Percentiles rank a stretch among this genome's conserved stretches.
These are phyloP conservation scores for Bubo scandiacus DNA, from an alignment of 2,113 vertebrate genomes.

Conservation along the genomic window DNA sequence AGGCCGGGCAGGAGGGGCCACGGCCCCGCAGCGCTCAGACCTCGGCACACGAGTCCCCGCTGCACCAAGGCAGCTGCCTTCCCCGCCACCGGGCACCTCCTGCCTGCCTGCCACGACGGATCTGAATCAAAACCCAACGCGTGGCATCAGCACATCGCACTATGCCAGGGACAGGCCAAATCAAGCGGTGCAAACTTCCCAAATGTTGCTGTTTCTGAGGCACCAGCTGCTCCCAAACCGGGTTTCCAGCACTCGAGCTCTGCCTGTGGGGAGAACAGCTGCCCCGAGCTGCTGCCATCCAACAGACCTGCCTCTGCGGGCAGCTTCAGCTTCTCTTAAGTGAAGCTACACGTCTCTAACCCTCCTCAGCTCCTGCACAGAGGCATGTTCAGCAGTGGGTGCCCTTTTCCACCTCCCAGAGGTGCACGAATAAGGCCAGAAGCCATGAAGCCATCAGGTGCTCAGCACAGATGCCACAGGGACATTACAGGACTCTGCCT, in stretches of 20 bases:
- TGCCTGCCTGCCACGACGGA: rapidly evolving
- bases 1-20: background rate
- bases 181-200: background rate
- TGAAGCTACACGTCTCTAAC: background rate
- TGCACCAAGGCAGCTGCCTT: too few species aligned
- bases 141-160: rapidly evolving
- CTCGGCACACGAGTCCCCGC: background rate
- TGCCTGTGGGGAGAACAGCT: background rate
- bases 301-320: background rate
- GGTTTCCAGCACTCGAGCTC: background rate
- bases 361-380: background rate
- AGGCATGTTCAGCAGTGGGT: background rate
- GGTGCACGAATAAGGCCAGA: background rate
- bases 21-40: background rate
- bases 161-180: too few species aligned
- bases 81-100: background rate
- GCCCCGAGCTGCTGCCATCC: background rate
- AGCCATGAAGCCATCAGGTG: background rate
- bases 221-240: background rate
- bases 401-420: background rate
- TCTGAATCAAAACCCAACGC: background rate
- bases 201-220: background rate
- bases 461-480: background rate
- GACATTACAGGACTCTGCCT: background rate
- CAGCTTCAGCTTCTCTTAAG: background rate